Conservation (phyloP, 2,888 invertebrate species). For the Cantharis rufa region DNA sequence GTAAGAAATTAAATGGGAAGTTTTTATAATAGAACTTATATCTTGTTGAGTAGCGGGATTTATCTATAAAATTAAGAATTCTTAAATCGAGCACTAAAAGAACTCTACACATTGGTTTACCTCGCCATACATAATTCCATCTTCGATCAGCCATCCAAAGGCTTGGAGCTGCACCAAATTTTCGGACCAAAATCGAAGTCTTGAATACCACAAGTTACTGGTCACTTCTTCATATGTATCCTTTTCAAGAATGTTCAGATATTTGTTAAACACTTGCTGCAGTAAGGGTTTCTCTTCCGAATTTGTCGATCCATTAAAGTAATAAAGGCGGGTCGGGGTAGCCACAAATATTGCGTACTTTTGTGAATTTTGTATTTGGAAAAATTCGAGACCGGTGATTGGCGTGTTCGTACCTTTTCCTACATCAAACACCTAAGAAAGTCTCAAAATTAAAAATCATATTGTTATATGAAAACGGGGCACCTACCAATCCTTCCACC, state of each 20-base stretch:
- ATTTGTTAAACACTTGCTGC: conserved; percentile 77
- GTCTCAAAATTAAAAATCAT: not conserved
- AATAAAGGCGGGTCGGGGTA: conserved; percentile 82
- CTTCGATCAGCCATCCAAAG: conserved; percentile 87
- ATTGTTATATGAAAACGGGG: not conserved
- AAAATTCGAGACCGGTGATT: conserved; percentile 87
- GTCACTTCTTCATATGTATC: conserved; percentile 72
- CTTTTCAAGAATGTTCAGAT: conserved; percentile 72
- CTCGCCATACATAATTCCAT: conserved; percentile 80
- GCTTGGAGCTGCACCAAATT: conserved; percentile 71
- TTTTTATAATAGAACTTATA: conserved; percentile 30
- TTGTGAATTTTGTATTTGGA: conserved; percentile 70
- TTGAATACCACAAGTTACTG: conserved; percentile 70
- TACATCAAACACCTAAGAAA: conserved; percentile 79
- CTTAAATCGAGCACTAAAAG: not conserved
- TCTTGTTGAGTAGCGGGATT: conserved; percentile 56
- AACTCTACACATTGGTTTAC: conserved; percentile 56
- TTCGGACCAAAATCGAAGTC: conserved; percentile 76
- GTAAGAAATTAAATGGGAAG: conserved; percentile 45
- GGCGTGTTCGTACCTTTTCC: conserved; percentile 77
- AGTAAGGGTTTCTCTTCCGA: conserved; percentile 80
- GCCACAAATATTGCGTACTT: conserved; percentile 84
- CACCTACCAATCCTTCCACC: conserved; percentile 74
- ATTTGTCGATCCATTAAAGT: conserved; percentile 79
- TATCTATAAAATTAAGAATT: conserved; percentile 53